Evolutionary conservation across 2,113 vertebrate genomes (phyloP).

Genomic region (Peromyscus californicus): DNA sequence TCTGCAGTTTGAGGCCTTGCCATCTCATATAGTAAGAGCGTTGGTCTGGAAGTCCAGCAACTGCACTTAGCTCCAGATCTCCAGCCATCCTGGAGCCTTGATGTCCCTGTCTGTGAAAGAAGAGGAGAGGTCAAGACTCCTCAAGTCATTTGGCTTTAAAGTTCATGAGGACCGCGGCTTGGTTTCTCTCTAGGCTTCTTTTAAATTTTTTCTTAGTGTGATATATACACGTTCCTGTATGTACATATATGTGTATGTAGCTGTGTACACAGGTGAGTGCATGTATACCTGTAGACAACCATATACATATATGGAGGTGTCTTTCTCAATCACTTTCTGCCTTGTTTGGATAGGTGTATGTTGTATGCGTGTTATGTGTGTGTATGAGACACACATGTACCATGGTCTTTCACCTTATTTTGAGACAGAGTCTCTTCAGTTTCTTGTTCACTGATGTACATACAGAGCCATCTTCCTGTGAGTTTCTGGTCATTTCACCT

Average conservation of each 20-base stretch:
- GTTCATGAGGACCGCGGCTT: background rate
- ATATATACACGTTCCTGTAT: background rate
- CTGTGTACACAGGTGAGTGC: too few relatives aligned
- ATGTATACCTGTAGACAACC: background rate
- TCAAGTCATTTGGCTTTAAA: slow-evolving; percentile 4
- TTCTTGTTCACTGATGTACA: background rate
- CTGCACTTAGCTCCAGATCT: background rate
- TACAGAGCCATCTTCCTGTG: background rate
- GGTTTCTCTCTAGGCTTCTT: slow-evolving; percentile 7
- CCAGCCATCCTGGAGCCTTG: background rate
- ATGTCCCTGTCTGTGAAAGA: background rate
- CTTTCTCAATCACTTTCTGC: background rate
- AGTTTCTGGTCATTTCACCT: background rate
- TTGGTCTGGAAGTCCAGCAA: background rate
- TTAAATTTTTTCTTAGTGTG: background rate
- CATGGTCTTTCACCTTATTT: background rate
- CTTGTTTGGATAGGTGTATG: background rate
- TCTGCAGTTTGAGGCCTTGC: background rate
- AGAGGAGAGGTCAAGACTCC: background rate
- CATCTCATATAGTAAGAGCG: background rate
- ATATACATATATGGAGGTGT: background rate
- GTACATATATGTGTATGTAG: background rate
- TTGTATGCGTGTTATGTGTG: background rate
- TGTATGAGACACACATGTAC: background rate
- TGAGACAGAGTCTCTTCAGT: background rate